phyloP scores from a whole-genome alignment of 2,797 vertebrate species.

The Agapornis canus region DNA sequence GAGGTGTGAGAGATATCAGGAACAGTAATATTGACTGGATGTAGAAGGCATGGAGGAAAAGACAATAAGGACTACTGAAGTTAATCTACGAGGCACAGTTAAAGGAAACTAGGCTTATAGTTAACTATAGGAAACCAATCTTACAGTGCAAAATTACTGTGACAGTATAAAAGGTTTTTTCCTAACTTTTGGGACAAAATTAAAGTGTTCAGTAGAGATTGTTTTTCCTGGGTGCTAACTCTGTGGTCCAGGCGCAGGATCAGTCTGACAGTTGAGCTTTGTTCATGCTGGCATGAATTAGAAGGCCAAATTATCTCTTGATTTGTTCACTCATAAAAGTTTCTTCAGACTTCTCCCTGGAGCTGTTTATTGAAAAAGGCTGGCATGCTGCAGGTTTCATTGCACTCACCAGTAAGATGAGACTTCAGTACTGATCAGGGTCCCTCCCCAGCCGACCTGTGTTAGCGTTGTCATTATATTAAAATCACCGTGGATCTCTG shows the following conservation, averaged over 20 bases:
- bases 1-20: not conserved
- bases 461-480: accelerated
- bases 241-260: not conserved
- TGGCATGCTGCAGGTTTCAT: not conserved
- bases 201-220: accelerated
- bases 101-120: not conserved
- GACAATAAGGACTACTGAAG: accelerated
- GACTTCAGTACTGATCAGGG: not conserved
- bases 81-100: not conserved
- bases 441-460: not conserved
- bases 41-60: not conserved
- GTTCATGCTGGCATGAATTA: not conserved
- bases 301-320: not conserved
- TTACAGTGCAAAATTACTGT: not conserved
- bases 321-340: not conserved
- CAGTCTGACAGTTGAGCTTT: not conserved
- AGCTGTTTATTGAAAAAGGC: not conserved
- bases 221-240: not conserved
- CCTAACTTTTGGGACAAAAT: not conserved
- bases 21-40: not conserved
- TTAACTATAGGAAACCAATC: not conserved
- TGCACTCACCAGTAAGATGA: not conserved
- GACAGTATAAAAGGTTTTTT: not conserved
- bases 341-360: not conserved
- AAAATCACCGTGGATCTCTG: not conserved